phyloP scores from a whole-genome alignment of 2,888 invertebrate species.

The Sepioteuthis lessoniana region DNA sequence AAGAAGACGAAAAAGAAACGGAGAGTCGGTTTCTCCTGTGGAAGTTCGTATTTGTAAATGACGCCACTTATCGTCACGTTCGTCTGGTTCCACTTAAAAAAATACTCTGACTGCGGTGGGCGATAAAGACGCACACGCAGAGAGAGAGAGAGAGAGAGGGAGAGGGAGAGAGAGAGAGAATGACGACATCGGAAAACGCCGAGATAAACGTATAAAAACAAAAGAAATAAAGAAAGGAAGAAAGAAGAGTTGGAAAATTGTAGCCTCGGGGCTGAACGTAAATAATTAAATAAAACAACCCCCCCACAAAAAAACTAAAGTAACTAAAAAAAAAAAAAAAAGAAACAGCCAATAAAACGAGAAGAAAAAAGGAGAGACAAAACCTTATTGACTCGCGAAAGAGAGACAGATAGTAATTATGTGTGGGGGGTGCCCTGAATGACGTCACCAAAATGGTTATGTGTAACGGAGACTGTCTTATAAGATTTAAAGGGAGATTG shows the following conservation, averaged over 20 bases:
- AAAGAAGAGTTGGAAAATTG: not conserved
- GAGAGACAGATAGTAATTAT: not conserved
- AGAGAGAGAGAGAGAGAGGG: not conserved
- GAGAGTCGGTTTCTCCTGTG: not conserved
- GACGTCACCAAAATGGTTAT: not conserved
- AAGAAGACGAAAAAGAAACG: not conserved
- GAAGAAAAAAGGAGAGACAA: not conserved
- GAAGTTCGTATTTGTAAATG: conserved; percentile 1
- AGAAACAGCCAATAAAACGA: not conserved
- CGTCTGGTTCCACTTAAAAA: not conserved
- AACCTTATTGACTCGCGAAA: not conserved
- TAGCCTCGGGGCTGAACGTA: not conserved
- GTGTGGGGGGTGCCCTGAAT: not conserved
- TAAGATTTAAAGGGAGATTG: not conserved
- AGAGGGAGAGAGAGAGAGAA: not conserved
- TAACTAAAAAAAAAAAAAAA: not conserved
- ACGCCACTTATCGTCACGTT: conserved; percentile 20
- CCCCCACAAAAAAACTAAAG: not conserved
- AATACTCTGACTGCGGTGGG: not conserved
- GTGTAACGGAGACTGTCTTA: not conserved
- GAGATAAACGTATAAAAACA: not conserved
- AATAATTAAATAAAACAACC: not conserved
- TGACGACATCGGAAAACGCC: not conserved
- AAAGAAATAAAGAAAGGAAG: not conserved
- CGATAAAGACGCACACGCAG: not conserved